phyloP scores from a whole-genome alignment of 2,888 invertebrate genomes.

The Agonopterix arenella region DNA sequence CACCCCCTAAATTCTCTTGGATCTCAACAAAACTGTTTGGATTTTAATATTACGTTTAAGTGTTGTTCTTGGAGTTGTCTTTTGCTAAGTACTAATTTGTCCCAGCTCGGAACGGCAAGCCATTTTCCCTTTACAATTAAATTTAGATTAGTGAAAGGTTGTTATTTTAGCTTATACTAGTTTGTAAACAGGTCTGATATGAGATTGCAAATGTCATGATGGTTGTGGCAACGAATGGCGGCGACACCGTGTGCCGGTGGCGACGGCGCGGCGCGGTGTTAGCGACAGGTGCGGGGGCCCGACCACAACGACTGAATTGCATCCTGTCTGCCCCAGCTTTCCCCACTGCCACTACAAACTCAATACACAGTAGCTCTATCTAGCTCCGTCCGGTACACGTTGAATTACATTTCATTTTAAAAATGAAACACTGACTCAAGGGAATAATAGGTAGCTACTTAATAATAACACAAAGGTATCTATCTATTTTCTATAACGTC shows the following conservation, averaged over 20 bases:
- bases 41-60: slow-evolving; percentile 73
- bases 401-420: too few species aligned
- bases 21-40: slow-evolving; percentile 53
- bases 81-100: slow-evolving; percentile 69
- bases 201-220: background rate
- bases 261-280: background rate
- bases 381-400: too few species aligned
- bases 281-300: background rate
- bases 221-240: background rate
- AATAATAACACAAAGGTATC: too few species aligned
- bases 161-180: too few species aligned
- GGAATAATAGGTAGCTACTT: too few species aligned
- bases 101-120: slow-evolving; percentile 14
- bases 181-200: too few species aligned
- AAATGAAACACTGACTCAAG: too few species aligned
- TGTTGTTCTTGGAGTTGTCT: slow-evolving; percentile 67
- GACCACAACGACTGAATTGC: background rate
- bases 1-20: slow-evolving; percentile 11
- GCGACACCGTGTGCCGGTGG: background rate
- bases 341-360: background rate
- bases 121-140: background rate
- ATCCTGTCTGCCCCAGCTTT: background rate
- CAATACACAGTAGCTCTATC: too few species aligned
- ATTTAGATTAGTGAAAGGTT: too few species aligned
- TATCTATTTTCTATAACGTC: too few species aligned